Conservation (phyloP, 2,797 vertebrate genomes). For the Lepilemur septentrionalis region DNA sequence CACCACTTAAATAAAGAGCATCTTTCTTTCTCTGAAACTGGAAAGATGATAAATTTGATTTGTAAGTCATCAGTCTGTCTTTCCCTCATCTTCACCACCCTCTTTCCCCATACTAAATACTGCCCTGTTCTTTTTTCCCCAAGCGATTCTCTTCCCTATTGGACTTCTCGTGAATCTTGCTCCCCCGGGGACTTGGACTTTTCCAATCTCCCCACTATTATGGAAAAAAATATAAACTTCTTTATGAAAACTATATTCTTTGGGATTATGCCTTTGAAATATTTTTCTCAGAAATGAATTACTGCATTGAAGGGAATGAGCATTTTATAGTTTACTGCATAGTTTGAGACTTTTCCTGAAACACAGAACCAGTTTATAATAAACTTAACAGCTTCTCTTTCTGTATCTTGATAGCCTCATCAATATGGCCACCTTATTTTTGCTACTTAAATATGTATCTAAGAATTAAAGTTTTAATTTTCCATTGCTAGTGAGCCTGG, state of each 20-base stretch:
- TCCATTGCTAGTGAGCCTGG: background rate
- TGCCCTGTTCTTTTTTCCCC: background rate
- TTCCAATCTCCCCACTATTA: background rate
- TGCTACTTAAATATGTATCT: background rate
- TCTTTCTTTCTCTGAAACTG: background rate
- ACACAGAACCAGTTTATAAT: background rate
- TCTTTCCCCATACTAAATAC: background rate
- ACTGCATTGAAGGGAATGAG: background rate
- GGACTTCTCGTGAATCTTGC: background rate
- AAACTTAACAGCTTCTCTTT: background rate
- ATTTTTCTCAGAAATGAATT: background rate
- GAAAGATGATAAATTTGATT: background rate
- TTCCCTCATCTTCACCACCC: background rate
- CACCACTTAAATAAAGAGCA: background rate
- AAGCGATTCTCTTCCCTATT: background rate
- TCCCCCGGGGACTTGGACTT: background rate
- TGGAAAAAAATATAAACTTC: background rate
- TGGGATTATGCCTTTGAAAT: background rate
- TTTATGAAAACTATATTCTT: background rate
- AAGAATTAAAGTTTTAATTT: constrained; percentile 30
- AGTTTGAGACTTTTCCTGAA: background rate
- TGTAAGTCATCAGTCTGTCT: background rate
- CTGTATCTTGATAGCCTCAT: background rate
- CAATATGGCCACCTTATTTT: background rate
- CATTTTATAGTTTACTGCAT: background rate